A percentile compares a stretch with the other conserved stretches of the same genome.
Conservation (phyloP, 2,113 vertebrate genomes). For the Nicator chloris region DNA sequence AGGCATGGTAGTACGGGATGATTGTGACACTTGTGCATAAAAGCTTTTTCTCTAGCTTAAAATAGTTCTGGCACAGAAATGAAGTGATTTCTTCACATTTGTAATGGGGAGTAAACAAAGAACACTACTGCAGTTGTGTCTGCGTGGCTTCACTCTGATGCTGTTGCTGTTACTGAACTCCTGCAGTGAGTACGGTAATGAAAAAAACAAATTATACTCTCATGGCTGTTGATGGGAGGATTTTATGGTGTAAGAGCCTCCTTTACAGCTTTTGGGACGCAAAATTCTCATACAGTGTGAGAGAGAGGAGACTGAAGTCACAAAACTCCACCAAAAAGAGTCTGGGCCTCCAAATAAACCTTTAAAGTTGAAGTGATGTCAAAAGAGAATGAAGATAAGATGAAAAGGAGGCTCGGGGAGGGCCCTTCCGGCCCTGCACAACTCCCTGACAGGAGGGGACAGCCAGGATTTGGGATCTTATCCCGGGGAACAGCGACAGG, state of each 20-base stretch:
- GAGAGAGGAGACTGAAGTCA: not conserved
- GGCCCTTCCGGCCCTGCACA: not conserved
- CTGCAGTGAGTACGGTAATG: not conserved
- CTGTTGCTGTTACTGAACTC: not conserved
- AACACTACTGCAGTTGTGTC: not conserved
- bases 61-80: not conserved
- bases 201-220: not conserved
- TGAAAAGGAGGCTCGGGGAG: not conserved
- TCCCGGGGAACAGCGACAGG: not conserved
- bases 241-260: not conserved
- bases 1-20: rapidly evolving
- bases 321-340: not conserved
- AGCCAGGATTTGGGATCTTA: not conserved
- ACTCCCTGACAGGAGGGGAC: not conserved
- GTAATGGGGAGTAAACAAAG: not conserved
- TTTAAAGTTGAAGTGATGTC: not conserved
- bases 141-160: not conserved
- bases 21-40: not conserved
- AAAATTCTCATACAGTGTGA: not conserved
- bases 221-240: not conserved
- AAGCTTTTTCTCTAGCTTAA: not conserved
- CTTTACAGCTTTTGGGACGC: not conserved
- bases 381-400: not conserved
- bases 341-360: not conserved
- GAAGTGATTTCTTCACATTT: not conserved